phyloP scores from a whole-genome alignment of 2,888 invertebrate species.

The Scrobipalpa costella region DNA sequence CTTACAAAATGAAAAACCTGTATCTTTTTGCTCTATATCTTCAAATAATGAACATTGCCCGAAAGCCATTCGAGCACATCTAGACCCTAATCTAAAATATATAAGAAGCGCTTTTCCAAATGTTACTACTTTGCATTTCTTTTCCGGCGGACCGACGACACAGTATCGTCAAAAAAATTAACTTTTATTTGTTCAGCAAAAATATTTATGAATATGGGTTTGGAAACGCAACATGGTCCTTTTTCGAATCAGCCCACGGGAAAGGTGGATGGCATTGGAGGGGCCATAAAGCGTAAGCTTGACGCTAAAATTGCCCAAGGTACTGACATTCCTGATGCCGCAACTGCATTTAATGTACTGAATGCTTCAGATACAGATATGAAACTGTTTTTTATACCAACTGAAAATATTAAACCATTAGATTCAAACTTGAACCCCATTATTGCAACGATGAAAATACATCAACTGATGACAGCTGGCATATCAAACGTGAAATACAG shows the following conservation, averaged over 20 bases:
- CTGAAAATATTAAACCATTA: too few species aligned
- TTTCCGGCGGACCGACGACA: constrained; percentile 27
- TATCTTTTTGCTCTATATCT: constrained; percentile 23
- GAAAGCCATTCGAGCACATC: constrained; percentile 28
- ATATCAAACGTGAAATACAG: constrained; percentile 20
- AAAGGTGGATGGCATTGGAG: constrained; percentile 33
- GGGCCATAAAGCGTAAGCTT: constrained; percentile 28
- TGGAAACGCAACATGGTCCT: constrained; percentile 28
- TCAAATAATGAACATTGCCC: constrained; percentile 23
- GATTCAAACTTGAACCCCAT: background rate
- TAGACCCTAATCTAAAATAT: constrained; percentile 20
- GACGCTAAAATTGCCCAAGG: constrained; percentile 27
- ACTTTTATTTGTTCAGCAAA: constrained; percentile 25
- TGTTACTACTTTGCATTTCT: constrained; percentile 26
- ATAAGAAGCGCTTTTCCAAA: constrained; percentile 9
- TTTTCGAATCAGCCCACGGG: constrained; percentile 30
- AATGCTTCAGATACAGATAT: constrained; percentile 10
- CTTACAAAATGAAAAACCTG: too few species aligned
- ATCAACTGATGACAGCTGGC: too few species aligned
- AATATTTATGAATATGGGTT: constrained; percentile 18
- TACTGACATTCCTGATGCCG: constrained; percentile 28
- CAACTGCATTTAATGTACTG: constrained; percentile 22
- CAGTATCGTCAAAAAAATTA: constrained; percentile 29
- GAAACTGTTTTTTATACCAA: constrained; percentile 23
- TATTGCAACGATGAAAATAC: constrained; percentile 8